These are phyloP conservation scores for Tamandua tetradactyla DNA, from an alignment of 2,797 vertebrate genomes.

Conservation along the genomic window DNA sequence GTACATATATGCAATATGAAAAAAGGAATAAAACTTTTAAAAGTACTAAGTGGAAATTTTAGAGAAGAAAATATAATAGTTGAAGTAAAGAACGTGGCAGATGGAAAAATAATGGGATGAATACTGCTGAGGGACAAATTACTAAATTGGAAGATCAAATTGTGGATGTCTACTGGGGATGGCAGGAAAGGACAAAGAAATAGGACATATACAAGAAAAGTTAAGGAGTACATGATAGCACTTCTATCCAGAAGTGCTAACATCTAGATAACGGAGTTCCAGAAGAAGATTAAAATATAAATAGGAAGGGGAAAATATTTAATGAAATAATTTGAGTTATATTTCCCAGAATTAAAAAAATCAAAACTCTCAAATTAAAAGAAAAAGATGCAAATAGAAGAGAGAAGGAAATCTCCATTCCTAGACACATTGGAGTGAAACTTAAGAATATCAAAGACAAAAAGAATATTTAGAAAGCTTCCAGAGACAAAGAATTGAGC, in stretches of 20 bases:
- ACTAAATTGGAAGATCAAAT: constrained; percentile 21
- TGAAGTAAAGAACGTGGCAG: neutral
- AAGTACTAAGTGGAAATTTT: neutral
- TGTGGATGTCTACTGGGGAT: neutral
- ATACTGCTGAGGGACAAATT: neutral
- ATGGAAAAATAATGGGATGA: neutral
- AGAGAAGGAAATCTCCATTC: neutral
- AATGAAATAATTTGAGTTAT: neutral
- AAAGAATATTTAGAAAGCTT: constrained; percentile 10
- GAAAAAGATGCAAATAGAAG: neutral
- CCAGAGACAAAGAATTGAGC: constrained; percentile 3
- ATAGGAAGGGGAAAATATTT: neutral
- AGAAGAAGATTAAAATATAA: neutral
- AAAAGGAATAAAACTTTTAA: neutral
- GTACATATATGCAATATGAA: neutral
- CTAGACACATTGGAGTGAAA: neutral
- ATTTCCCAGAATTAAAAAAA: constrained; percentile 34
- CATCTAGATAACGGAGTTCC: neutral
- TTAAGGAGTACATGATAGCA: neutral
- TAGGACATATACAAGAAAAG: neutral
- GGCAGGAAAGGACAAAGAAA: neutral
- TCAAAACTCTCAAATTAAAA: neutral
- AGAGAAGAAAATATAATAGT: neutral
- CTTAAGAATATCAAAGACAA: neutral
- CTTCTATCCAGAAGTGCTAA: neutral